phyloP scores from a whole-genome alignment of 2,797 vertebrate genomes.

The Phoeniculus purpureus region DNA sequence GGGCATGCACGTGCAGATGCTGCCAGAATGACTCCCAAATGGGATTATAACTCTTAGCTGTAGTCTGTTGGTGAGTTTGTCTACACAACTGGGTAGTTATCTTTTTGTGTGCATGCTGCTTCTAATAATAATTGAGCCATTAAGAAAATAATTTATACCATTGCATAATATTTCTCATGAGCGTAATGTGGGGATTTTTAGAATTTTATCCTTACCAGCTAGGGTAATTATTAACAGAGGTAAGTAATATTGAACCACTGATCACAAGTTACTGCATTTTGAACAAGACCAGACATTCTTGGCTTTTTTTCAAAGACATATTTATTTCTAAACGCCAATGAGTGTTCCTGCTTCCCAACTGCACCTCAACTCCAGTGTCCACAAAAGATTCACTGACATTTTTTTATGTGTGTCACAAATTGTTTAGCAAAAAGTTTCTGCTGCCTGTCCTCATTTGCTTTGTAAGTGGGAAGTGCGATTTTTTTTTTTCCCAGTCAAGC shows the following conservation, averaged over 20 bases:
- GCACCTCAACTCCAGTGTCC: not conserved
- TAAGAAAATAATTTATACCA: conserved; percentile 35
- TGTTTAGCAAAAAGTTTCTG: not conserved
- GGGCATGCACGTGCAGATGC: not conserved
- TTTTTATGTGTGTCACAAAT: not conserved
- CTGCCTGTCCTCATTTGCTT: not conserved
- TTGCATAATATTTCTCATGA: not conserved
- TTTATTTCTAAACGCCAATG: not conserved
- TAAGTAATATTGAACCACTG: not conserved
- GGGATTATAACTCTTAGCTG: not conserved
- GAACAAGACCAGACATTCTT: not conserved
- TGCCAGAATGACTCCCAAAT: not conserved
- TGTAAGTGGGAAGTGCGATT: not conserved
- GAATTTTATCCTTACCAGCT: not conserved
- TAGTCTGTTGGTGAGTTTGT: not conserved
- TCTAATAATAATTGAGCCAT: not conserved
- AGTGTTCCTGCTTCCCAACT: not conserved
- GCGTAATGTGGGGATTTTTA: not conserved
- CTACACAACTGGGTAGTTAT: not conserved
- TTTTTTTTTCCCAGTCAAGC: not conserved
- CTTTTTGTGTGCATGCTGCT: not conserved
- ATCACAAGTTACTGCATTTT: not conserved
- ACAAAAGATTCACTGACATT: not conserved
- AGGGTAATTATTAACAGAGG: not conserved
- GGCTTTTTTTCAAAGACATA: not conserved